These are phyloP conservation scores for Empis livida DNA, from an alignment of 2,888 invertebrate species.

Conservation along the genomic window DNA sequence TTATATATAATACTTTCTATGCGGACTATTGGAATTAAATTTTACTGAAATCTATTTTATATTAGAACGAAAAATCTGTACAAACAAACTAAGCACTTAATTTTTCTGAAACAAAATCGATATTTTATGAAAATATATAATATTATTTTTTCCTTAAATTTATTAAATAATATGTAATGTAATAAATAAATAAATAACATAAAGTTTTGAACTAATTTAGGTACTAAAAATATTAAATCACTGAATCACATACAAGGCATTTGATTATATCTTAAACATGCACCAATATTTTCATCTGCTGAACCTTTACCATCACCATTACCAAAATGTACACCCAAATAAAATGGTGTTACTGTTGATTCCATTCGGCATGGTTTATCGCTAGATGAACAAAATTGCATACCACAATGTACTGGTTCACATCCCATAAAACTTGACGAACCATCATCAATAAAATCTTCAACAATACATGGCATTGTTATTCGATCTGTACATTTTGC, in stretches of 20 bases:
- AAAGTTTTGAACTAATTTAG: no score
- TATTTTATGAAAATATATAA: background rate
- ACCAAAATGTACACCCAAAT: constrained; percentile 66
- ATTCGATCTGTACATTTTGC: constrained; percentile 54
- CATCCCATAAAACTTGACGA: constrained; percentile 34
- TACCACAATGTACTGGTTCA: constrained; percentile 68
- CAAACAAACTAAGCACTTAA: no score
- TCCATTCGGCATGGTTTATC: constrained; percentile 45
- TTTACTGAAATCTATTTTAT: no score
- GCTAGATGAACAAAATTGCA: constrained; percentile 49
- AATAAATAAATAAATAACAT: background rate
- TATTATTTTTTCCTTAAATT: background rate
- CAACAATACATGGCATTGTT: constrained; percentile 71
- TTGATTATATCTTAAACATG: constrained; percentile 63
- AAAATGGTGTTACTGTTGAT: constrained; percentile 63
- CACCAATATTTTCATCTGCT: constrained; percentile 71
- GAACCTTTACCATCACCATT: constrained; percentile 49
- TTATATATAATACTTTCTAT: no score
- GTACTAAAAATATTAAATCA: no score
- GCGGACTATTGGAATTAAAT: no score
- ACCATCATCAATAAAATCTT: constrained; percentile 56
- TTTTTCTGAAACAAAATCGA: no score
- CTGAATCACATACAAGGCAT: constrained; percentile 44
- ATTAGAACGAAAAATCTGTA: no score
- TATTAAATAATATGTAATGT: no score